Conservation (phyloP, 2,888 invertebrate genomes). For the Gymnosoma rotundatum region DNA sequence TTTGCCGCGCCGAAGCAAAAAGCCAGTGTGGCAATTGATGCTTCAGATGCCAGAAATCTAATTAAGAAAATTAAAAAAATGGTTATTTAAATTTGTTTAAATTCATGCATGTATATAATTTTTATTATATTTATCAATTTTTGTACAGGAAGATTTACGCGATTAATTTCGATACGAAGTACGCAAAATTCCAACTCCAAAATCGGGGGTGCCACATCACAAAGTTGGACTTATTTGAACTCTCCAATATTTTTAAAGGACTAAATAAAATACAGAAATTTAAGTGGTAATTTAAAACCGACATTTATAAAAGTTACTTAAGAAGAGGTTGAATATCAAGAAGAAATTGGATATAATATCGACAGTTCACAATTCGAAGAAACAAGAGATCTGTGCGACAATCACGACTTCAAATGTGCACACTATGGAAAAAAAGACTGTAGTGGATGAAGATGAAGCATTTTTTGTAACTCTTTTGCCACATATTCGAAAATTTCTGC, state of each 20-base stretch:
- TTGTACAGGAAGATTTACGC: conserved; percentile 25
- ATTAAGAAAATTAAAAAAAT: conserved; percentile 9
- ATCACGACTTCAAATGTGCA: conserved; percentile 19
- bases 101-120: not conserved
- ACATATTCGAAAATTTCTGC: conserved; percentile 29
- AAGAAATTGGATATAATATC: conserved; percentile 35
- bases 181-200: conserved; percentile 16
- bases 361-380: conserved; percentile 42
- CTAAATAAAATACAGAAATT: not conserved
- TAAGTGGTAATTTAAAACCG: too few species aligned
- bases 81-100: not conserved
- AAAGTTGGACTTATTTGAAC: conserved; percentile 10
- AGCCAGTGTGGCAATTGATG: conserved; percentile 33
- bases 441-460: not conserved
- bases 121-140: conserved; percentile 11
- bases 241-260: not conserved
- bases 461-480: conserved; percentile 13
- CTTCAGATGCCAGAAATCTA: conserved; percentile 51
- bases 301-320: too few species aligned
- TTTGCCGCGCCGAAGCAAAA: conserved; percentile 44
- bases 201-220: conserved; percentile 9
- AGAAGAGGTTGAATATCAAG: conserved; percentile 20
- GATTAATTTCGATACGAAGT: conserved; percentile 35
- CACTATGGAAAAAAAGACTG: conserved; percentile 22
- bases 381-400: conserved; percentile 22